Base-by-base conservation (phyloP, 2,113 vertebrate genomes). In the Corythoichthys haematopterus region DNA sequence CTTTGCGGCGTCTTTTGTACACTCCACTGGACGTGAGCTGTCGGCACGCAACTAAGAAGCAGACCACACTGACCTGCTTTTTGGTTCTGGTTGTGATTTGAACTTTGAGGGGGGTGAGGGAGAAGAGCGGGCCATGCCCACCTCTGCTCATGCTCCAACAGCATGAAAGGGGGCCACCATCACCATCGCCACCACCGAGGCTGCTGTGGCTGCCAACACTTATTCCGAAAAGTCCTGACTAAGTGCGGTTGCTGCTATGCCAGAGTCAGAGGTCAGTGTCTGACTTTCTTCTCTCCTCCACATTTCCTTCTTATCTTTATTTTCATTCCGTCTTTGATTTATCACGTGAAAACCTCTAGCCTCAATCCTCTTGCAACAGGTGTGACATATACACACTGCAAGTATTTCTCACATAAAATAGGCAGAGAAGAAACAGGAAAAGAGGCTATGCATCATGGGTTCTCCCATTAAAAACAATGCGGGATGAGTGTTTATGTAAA, bases 161-260 rank as follows among this genome's bases (percentile, higher is more conserved):
- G 86, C 92, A 95, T 95, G 93, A 95, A 93, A 90, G 92, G 90
- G 73, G 92, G 93, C 80, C 93, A 93, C 88, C 90, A 88, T 68
- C 90, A 81, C 64, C 91, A 88, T 70, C 84, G 93, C 83, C 93
- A 93, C 87, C 89, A 89, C 67, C 85, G 92, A 85, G 93, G 94
- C 87, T 97, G 95, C 80, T 62, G 60, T 33, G 93, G 93, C 88
- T 97, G 95, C 93, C 94, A 94, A 86, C 93, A 93, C 88, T 94
- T 97, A 89, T 96, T 96, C 89, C 92, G 94, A 78, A 97, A 97
- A 93, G 93, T 97, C 86, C 91, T 96, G 89, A 92, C 90, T 79
- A 95, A 97, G 93, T 97, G 95, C 82, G 93, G 93, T 88, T 96
- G 94, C 91, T 95, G 94, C 88, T 94, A 94, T 92, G 88, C 90